phyloP scores from a whole-genome alignment of 2,888 invertebrate genomes.

The Tetragonisca angustula region DNA sequence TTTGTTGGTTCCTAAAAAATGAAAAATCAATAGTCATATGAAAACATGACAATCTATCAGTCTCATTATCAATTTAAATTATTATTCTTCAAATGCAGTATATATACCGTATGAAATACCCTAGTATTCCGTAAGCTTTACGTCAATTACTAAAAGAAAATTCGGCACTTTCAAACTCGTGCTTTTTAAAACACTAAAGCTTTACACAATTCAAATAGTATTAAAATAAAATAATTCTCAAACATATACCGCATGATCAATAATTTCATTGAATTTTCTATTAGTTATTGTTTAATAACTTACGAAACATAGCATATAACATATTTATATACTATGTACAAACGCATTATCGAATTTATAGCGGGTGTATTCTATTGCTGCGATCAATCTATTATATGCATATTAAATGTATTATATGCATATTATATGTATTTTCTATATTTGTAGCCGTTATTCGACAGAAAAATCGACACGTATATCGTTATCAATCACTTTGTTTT shows the following conservation, averaged over 20 bases:
- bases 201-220: neutral
- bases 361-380: constrained; percentile 59
- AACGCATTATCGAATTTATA: constrained; percentile 51
- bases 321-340: constrained; percentile 61
- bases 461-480: constrained; percentile 31
- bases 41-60: constrained; percentile 17
- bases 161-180: constrained; percentile 16
- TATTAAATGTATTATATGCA: constrained; percentile 44
- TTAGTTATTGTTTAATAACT: constrained; percentile 27
- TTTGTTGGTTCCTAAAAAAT: constrained; percentile 1
- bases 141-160: constrained; percentile 21
- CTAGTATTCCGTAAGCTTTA: constrained; percentile 33
- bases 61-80: constrained; percentile 20
- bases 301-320: constrained; percentile 40
- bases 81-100: constrained; percentile 4
- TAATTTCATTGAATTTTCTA: constrained; percentile 18
- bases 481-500: constrained; percentile 16
- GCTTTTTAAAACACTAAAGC: neutral
- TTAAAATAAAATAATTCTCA: constrained; percentile 2
- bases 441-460: constrained; percentile 36
- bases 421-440: constrained; percentile 42
- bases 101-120: constrained; percentile 35
- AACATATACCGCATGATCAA: neutral
- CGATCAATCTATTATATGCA: constrained; percentile 51
- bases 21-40: constrained; percentile 24